phyloP scores from a whole-genome alignment of 1,140 invertebrate species.

The Harlomillsia oculata region DNA sequence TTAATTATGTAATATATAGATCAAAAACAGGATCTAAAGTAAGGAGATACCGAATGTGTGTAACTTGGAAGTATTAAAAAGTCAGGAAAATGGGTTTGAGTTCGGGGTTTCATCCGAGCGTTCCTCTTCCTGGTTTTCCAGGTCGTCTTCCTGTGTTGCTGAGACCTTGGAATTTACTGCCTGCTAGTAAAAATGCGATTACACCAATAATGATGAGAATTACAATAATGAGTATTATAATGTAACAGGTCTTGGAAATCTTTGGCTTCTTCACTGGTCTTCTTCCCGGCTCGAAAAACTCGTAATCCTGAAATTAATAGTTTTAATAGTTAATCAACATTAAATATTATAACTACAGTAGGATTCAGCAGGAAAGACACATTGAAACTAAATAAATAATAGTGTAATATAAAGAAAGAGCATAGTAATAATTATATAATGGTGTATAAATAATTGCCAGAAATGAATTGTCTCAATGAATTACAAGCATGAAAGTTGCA shows the following conservation, averaged over 20 bases:
- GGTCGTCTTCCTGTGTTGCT: neutral
- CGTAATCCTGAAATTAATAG: conserved; percentile 10
- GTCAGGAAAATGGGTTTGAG: neutral
- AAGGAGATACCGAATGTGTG: too few species aligned
- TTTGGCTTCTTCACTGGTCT: conserved; percentile 1
- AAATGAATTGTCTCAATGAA: neutral
- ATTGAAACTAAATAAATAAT: too few species aligned
- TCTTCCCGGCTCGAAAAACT: conserved; percentile 14
- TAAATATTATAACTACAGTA: too few species aligned
- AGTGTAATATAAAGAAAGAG: too few species aligned
- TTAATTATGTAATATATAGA: too few species aligned
- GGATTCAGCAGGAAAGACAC: too few species aligned
- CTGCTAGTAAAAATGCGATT: conserved; percentile 10
- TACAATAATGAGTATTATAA: conserved; percentile 12
- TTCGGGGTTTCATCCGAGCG: neutral
- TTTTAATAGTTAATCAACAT: neutral
- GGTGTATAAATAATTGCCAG: too few species aligned
- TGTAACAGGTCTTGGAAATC: conserved; percentile 18
- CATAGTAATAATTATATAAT: too few species aligned
- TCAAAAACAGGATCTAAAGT: too few species aligned
- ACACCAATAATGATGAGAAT: conserved; percentile 6
- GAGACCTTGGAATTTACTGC: conserved; percentile 10
- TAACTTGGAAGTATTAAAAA: too few species aligned
- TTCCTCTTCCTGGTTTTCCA: neutral
- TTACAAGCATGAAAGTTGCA: conserved; percentile 17